A percentile compares a stretch with the other conserved stretches of the same genome.
phyloP scores from a whole-genome alignment of 2,113 vertebrate genomes.

The Saiga tatarica region DNA sequence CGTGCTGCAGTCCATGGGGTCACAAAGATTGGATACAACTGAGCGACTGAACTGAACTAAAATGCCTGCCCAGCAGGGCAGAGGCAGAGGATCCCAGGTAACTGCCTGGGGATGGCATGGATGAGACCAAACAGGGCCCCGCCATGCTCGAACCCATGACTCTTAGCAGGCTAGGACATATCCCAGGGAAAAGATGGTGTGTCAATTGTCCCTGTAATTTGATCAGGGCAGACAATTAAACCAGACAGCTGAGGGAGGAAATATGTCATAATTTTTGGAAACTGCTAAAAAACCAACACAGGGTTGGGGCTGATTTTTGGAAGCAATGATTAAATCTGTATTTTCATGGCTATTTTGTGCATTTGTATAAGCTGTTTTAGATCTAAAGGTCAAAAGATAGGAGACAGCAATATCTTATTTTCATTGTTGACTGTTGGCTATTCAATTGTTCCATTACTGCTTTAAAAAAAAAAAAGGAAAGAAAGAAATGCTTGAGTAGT shows the following conservation, averaged over 20 bases:
- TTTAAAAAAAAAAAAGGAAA: background rate
- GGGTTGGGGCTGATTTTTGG: background rate
- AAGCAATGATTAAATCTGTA: background rate
- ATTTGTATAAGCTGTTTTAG: background rate
- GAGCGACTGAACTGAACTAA: background rate
- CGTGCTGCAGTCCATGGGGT: background rate
- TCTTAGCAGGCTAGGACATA: background rate
- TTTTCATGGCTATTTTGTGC: background rate
- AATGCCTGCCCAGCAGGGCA: background rate
- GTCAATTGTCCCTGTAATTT: background rate
- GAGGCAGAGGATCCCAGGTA: background rate
- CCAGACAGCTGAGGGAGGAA: background rate
- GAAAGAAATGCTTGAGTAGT: background rate
- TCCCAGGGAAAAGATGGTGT: background rate
- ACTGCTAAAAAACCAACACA: background rate
- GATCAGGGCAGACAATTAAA: background rate
- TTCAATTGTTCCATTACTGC: background rate
- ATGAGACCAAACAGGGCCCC: background rate
- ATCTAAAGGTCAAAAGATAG: background rate
- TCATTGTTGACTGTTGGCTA: background rate
- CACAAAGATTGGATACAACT: background rate
- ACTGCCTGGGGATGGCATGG: background rate
- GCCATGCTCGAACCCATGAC: background rate
- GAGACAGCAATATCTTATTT: background rate
- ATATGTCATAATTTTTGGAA: background rate